Percentiles rank a stretch among this genome's conserved stretches.
Conservation (phyloP, 2,797 vertebrate species). For the Myioborus melanocephalus region DNA sequence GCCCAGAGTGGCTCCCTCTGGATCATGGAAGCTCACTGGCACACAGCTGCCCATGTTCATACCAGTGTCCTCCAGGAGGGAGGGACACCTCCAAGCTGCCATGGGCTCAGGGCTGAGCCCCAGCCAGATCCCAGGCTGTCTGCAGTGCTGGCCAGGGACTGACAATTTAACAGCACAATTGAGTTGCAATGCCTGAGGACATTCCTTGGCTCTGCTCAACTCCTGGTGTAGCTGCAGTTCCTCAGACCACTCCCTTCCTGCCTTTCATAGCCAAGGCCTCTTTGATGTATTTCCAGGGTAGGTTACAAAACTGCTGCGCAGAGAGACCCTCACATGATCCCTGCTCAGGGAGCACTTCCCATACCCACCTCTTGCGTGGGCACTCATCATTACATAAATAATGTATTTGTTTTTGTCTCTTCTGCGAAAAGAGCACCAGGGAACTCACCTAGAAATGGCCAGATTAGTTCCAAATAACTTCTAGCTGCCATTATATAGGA, state of each 20-base stretch:
- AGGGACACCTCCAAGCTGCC: background rate
- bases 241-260: slow-evolving; percentile 56
- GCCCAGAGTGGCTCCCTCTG: background rate
- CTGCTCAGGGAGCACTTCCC: background rate
- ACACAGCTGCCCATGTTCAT: accelerated
- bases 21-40: background rate
- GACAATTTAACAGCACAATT: slow-evolving; percentile 5
- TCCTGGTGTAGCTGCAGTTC: slow-evolving; percentile 41
- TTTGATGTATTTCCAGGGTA: slow-evolving; percentile 45
- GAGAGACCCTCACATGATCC: background rate
- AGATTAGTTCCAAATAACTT: background rate
- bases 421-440: background rate
- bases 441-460: background rate
- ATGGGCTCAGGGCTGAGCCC: background rate
- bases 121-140: background rate
- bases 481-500: background rate
- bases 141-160: background rate
- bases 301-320: background rate
- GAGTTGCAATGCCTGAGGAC: slow-evolving; percentile 23
- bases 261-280: slow-evolving; percentile 20
- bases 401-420: background rate
- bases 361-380: background rate
- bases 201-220: slow-evolving; percentile 53
- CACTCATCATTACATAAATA: background rate
- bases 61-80: background rate